Conservation (phyloP, 1,140 invertebrate species). For the Diachasmimorpha longicaudata region DNA sequence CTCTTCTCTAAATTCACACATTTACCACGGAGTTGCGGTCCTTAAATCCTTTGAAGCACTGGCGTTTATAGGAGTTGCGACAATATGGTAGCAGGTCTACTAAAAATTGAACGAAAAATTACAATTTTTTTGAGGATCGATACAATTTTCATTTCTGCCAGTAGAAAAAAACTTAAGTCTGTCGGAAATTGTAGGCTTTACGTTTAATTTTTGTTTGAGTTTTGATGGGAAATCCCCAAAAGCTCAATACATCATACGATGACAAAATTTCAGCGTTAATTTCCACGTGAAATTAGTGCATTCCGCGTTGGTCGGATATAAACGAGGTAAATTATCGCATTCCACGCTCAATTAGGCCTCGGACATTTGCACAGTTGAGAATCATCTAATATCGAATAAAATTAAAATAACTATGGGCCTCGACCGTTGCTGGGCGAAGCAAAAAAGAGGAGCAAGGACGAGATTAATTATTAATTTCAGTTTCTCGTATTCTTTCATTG, state of each 20-base stretch:
- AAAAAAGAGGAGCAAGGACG: not conserved
- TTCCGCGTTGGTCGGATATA: slow-evolving; percentile 44
- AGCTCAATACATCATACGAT: no score
- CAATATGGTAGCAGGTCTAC: no score
- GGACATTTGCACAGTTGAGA: slow-evolving; percentile 42
- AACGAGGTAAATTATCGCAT: slow-evolving; percentile 33
- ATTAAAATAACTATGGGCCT: not conserved
- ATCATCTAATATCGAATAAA: not conserved
- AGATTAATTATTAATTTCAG: not conserved
- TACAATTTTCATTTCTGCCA: no score
- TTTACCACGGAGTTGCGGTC: slow-evolving; percentile 19
- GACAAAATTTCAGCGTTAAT: no score
- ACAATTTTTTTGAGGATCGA: no score
- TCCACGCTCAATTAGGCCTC: slow-evolving; percentile 54
- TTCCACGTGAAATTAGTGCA: slow-evolving; percentile 1
- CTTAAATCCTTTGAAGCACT: no score
- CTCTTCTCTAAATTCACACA: slow-evolving; percentile 24
- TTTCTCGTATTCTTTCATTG: not conserved
- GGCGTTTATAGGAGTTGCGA: no score
- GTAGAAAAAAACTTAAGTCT: no score
- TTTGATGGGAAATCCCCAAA: no score
- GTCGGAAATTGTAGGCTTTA: no score
- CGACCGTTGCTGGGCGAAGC: not conserved
- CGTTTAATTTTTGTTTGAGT: no score
- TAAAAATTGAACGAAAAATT: no score